Evolutionary conservation across 1,140 invertebrate genomes (phyloP), one percentile per base, ranked within the genome.

Genomic region (Tetragnatha versicolor): DNA sequence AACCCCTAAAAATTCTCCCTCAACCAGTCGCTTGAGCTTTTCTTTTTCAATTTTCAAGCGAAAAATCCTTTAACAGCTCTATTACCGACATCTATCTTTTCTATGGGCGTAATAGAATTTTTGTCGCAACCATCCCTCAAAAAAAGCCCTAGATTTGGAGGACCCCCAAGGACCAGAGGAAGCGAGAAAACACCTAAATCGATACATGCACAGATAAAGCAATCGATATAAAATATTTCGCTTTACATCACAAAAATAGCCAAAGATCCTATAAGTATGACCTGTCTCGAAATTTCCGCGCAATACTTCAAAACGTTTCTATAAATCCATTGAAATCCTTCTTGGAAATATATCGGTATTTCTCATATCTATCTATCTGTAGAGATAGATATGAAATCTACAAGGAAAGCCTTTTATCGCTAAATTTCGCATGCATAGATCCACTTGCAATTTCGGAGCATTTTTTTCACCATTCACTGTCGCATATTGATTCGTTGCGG

Each of bases 221-320:
- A 76, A 76, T 76, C 73, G 60, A 76, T 65, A 65, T 51, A 65
- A 65, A 53, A 25, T 76, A 63, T 61, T 45, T 66, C 45, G 29
- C 60, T 76, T 76, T 76, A 65, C 73, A 65, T 76, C 61, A 29
- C 47, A 63, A 58, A 76, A 76, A 65, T 76, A 76, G 58, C 58
- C 60, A 39, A 45, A 63, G 31, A 65, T 35, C 37, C 20, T 60
- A 27, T 45, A 53, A 20, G 73, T 65, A 33, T 65, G 47, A 76
- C 73, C 47, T 76, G 73, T 65, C 25, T 45, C 14, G 37, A 63
- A 73, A 61, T 75, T 75, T 63, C 29, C 4, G 45, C 29, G 60
- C 73, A 65, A 76, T 76, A 63, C 73, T 76, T 76, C 60, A 75
- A 76, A 76, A 63, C 73, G 73, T 65, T 76, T 76, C 73, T 76